A percentile compares a stretch with the other conserved stretches of the same genome.
These are phyloP conservation scores for Euthynnus affinis DNA, from an alignment of 2,797 vertebrate species.

Conservation along the genomic window DNA sequence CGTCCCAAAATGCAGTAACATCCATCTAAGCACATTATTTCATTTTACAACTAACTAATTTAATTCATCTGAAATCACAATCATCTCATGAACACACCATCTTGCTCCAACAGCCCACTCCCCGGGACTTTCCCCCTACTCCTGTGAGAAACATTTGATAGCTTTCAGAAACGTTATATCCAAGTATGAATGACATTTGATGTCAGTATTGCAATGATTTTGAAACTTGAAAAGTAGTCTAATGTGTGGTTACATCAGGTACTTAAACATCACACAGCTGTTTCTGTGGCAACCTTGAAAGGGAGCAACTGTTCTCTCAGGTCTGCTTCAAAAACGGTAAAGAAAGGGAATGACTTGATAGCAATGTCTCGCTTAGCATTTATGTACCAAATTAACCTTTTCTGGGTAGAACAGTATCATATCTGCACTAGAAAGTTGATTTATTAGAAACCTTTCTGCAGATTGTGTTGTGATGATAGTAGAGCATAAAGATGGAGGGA, in stretches of 20 bases:
- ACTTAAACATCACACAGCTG: constrained; percentile 12
- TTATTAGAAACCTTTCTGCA: background rate
- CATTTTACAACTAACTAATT: no score
- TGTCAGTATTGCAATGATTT: no score
- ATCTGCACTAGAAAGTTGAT: background rate
- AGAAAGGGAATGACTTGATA: background rate
- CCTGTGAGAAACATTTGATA: no score
- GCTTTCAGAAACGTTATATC: no score
- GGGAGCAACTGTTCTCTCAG: background rate
- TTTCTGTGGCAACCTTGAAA: constrained; percentile 23
- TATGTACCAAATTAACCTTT: background rate
- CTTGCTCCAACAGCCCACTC: no score
- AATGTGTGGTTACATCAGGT: background rate
- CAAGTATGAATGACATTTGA: background rate
- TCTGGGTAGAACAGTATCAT: background rate
- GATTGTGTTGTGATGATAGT: background rate
- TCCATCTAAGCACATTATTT: no score
- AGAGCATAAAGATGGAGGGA: constrained; percentile 16
- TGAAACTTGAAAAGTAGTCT: no score
- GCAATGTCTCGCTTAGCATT: background rate
- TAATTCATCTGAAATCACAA: no score
- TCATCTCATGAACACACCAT: no score
- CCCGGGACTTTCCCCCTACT: no score
- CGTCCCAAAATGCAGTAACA: no score
- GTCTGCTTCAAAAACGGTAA: background rate